These are phyloP conservation scores for Perizoma flavofasciatum DNA, from an alignment of 2,888 invertebrate species.

Conservation along the genomic window DNA sequence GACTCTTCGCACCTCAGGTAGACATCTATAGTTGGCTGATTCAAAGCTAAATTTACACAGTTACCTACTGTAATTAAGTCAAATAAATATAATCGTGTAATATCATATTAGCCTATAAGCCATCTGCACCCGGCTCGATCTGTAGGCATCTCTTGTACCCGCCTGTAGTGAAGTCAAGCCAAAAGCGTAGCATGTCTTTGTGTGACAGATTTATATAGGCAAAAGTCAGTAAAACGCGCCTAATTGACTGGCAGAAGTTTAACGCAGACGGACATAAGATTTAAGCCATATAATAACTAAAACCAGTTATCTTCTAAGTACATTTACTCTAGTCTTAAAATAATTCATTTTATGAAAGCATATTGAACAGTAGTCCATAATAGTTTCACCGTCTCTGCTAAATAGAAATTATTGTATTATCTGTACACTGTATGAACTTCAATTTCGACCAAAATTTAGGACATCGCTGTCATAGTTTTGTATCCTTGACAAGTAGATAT, in stretches of 20 bases:
- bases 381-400: constrained; percentile 5
- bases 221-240: too few species aligned
- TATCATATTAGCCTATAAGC: too few species aligned
- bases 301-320: background rate
- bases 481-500: constrained; percentile 40
- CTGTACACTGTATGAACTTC: constrained; percentile 24
- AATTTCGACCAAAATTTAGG: constrained; percentile 40
- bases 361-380: background rate
- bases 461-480: constrained; percentile 45
- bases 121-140: too few species aligned
- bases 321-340: background rate
- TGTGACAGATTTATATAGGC: too few species aligned
- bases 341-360: constrained; percentile 2
- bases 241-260: too few species aligned
- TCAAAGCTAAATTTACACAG: background rate
- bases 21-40: background rate
- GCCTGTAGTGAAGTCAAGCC: too few species aligned
- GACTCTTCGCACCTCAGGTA: constrained; percentile 3
- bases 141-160: too few species aligned
- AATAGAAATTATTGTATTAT: constrained; percentile 5
- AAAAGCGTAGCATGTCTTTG: too few species aligned
- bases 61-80: too few species aligned
- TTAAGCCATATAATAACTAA: too few species aligned
- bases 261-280: too few species aligned
- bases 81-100: too few species aligned